Evolutionary conservation across 2,888 invertebrate genomes (phyloP).

Genomic region (Campoplex nolae): DNA sequence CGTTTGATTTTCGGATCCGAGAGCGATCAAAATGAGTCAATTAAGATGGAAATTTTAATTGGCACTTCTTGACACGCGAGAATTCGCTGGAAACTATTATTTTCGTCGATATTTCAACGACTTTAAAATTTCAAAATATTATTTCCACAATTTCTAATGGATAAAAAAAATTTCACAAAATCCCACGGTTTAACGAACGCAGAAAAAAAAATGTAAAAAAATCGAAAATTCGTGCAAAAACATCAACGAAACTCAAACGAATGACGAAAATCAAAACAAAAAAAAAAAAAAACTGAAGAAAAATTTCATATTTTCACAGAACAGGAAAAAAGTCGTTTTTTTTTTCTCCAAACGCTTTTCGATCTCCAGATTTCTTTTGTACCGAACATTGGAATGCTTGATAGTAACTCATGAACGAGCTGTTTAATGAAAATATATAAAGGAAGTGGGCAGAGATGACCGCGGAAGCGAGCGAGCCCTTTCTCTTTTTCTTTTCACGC

Average conservation of each 20-base stretch:
- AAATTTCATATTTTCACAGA: too few relatives aligned
- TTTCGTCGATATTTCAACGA: neutral
- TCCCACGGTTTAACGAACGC: too few relatives aligned
- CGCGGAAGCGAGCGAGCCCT: constrained; percentile 66
- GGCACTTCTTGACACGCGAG: neutral
- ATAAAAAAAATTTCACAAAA: too few relatives aligned
- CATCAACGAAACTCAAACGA: too few relatives aligned
- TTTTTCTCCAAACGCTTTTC: too few relatives aligned
- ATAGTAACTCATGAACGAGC: neutral
- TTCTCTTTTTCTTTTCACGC: constrained; percentile 62
- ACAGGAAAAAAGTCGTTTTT: neutral
- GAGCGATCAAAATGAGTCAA: neutral
- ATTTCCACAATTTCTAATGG: neutral
- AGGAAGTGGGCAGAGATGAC: constrained; percentile 59
- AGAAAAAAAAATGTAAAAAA: too few relatives aligned
- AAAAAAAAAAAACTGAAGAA: neutral
- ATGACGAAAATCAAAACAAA: neutral
- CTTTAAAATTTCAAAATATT: neutral
- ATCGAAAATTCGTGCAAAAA: too few relatives aligned
- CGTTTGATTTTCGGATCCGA: neutral
- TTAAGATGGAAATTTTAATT: constrained; percentile 1
- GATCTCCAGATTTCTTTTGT: neutral
- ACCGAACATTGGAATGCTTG: neutral
- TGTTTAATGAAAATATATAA: constrained; percentile 2
- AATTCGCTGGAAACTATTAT: neutral